phyloP scores from a whole-genome alignment of 1,140 invertebrate genomes.

The Leptestheria dahalacensis region DNA sequence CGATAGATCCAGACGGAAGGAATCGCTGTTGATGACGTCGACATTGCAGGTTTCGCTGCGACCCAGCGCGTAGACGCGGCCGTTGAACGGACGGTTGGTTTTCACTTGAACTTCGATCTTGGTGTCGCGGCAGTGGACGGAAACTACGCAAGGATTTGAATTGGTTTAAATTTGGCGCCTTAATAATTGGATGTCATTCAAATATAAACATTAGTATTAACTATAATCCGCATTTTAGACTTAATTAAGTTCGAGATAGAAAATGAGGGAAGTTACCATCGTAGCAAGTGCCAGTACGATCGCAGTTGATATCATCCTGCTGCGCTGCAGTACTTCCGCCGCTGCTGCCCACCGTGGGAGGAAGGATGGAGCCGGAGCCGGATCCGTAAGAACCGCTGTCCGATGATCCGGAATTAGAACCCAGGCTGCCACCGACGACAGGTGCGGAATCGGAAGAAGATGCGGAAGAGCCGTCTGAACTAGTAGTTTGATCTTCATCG shows the following conservation, averaged over 20 bases:
- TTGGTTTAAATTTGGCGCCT: no score
- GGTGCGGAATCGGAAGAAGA: neutral
- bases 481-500: no score
- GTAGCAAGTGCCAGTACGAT: slow-evolving; percentile 86
- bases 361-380: slow-evolving; percentile 1
- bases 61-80: slow-evolving; percentile 80
- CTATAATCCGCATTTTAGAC: no score
- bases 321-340: neutral
- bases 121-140: slow-evolving; percentile 86
- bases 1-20: slow-evolving; percentile 77
- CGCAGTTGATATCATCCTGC: slow-evolving; percentile 63
- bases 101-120: slow-evolving; percentile 79
- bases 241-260: slow-evolving; percentile 12
- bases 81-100: slow-evolving; percentile 86
- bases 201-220: no score
- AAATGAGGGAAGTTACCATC: slow-evolving; percentile 47
- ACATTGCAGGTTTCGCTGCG: slow-evolving; percentile 88
- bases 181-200: no score
- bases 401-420: neutral
- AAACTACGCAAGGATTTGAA: slow-evolving; percentile 41
- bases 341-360: neutral
- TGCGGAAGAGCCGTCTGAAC: no score
- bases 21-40: slow-evolving; percentile 78
- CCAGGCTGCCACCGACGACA: neutral
- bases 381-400: slow-evolving; percentile 13